phyloP scores from a whole-genome alignment of 2,113 vertebrate species.

The Zosterops lateralis region DNA sequence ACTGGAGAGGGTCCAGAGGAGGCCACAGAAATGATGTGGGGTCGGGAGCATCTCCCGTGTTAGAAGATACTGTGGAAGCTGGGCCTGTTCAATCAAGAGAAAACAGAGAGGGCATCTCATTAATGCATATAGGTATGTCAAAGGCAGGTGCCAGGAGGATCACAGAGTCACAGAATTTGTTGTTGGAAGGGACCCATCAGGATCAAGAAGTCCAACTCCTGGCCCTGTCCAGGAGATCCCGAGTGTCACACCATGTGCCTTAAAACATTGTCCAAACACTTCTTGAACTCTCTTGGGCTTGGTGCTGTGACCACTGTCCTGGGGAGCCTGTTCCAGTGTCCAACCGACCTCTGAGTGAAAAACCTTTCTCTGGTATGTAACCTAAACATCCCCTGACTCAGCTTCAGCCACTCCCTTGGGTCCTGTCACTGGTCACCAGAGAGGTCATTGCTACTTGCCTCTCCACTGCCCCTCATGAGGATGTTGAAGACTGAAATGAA shows the following conservation, averaged over 20 bases:
- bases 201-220: neutral
- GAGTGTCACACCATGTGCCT: neutral
- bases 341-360: neutral
- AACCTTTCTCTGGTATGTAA: neutral
- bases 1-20: neutral
- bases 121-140: neutral
- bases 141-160: neutral
- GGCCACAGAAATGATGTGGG: too few relatives aligned
- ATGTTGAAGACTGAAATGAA: neutral
- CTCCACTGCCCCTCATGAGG: neutral
- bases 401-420: neutral
- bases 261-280: rapidly evolving
- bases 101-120: neutral
- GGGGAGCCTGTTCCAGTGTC: neutral
- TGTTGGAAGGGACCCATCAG: neutral
- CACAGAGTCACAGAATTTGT: neutral
- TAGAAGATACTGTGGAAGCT: neutral
- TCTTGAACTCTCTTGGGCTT: neutral
- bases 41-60: neutral
- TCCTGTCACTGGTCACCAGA: neutral
- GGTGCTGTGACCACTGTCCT: too few relatives aligned
- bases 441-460: neutral
- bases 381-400: neutral
- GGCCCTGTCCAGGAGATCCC: too few relatives aligned
- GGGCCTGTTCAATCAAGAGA: neutral